Evolutionary conservation across 2,797 vertebrate species (phyloP), one percentile per base, ranked within the genome.

Genomic region (Dryobates pubescens): DNA sequence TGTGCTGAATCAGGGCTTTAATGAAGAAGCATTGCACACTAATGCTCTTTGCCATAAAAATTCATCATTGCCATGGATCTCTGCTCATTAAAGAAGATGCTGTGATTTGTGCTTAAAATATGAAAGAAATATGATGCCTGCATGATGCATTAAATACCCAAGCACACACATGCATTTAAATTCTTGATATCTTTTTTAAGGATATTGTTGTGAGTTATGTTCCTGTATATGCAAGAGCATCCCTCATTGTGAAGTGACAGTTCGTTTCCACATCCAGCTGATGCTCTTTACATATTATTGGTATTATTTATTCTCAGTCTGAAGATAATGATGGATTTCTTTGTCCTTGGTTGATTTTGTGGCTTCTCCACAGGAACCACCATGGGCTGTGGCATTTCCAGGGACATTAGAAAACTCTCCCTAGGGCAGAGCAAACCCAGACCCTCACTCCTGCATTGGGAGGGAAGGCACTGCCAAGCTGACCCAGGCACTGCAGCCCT

Each of bases 141-240:
- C 82, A 90, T 65, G 88, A 65, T 86, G 90, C 93, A 94, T 95
- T 96, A 95, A 96, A 96, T 94, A 93, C 77, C 27, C 71, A 94
- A 96, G 86, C 73, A 47, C 79, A 92, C 80, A 59, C 19, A 95
- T 36, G 82, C 81, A 92, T 93, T 93, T 96, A 96, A 96, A 95
- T 95, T 94, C 95, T 90, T 96, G 79, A 93, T 96, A 56, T 93
- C 91, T 95, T 97, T 97, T 93, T 96, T 94, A 95, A 94, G 69
- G 84, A 93, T 95, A 75, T 73, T 91, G 83, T 82, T 92, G 67
- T 96, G 86, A 96, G 88, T 95, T 97, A 92, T 82, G 82, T 59
- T 81, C 77, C 90, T 88, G 72, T 41, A 86, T 92, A 83, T 88
- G 95, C 93, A 95, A 92, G 27, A 92, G 49, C 87, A 92, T 95